phyloP scores from a whole-genome alignment of 2,797 vertebrate genomes.

The Enteromius radiatus region DNA sequence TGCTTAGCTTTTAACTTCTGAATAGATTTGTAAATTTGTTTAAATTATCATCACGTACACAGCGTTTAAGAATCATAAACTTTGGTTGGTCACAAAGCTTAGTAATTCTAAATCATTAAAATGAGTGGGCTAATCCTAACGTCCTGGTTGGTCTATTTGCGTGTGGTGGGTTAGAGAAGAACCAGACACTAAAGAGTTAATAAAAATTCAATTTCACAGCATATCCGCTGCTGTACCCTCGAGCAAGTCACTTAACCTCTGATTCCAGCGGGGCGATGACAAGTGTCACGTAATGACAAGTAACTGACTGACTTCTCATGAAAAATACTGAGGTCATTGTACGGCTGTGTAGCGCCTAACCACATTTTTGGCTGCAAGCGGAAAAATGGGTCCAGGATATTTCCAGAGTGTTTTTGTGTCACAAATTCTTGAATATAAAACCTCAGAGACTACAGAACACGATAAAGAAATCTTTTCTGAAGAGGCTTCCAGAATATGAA shows the following conservation, averaged over 20 bases:
- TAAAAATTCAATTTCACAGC: background rate
- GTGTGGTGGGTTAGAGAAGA: background rate
- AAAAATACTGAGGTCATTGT: background rate
- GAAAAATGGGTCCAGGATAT: background rate
- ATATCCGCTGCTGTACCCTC: background rate
- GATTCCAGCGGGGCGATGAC: background rate
- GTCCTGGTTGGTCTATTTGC: background rate
- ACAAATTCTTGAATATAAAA: background rate
- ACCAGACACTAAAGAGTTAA: background rate
- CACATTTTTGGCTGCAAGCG: background rate
- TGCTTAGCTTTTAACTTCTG: background rate
- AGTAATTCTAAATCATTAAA: background rate
- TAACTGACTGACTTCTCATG: background rate
- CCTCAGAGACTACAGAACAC: background rate
- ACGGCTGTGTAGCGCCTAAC: background rate
- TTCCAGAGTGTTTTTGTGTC: background rate
- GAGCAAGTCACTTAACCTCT: conserved; percentile 3
- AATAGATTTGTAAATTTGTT: background rate
- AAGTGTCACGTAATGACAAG: background rate
- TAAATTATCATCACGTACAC: background rate
- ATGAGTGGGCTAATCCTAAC: background rate
- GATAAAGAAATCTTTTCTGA: background rate
- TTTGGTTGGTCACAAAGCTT: background rate
- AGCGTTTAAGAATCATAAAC: background rate
- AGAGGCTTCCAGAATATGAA: background rate